Conservation (phyloP, 2,797 vertebrate genomes). For the Eospalax fontanierii region DNA sequence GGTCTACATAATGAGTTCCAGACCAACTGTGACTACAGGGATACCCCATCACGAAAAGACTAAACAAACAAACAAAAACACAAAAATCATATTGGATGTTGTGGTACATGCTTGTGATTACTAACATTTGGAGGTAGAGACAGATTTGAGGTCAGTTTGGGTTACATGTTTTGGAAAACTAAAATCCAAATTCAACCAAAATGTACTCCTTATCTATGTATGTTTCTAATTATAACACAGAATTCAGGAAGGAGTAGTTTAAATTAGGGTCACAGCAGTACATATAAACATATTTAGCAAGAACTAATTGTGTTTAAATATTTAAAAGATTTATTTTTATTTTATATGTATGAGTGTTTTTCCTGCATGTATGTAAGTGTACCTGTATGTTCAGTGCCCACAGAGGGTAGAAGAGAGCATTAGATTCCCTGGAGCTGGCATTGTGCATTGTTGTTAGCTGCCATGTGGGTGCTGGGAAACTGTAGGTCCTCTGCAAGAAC, state of each 20-base stretch:
- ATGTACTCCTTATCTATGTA: background rate
- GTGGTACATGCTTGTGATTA: background rate
- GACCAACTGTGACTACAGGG: no score
- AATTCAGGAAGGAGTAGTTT: background rate
- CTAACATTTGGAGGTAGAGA: background rate
- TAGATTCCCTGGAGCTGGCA: no score
- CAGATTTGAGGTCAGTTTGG: background rate
- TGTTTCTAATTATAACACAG: constrained; percentile 29
- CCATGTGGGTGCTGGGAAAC: background rate
- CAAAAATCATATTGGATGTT: background rate
- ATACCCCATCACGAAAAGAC: no score
- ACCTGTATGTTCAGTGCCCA: no score
- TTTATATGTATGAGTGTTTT: background rate
- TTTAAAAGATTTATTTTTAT: background rate
- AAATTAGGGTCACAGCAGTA: background rate
- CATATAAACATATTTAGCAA: background rate
- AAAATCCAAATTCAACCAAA: background rate
- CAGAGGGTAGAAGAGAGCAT: no score
- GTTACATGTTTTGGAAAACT: background rate
- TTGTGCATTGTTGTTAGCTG: no score
- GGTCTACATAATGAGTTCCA: no score
- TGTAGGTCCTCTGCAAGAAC: no score
- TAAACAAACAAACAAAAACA: background rate
- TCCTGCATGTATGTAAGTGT: no score
- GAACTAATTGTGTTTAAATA: background rate